Evolutionary conservation across 2,888 invertebrate species (phyloP).

Genomic region (Myathropa florea): DNA sequence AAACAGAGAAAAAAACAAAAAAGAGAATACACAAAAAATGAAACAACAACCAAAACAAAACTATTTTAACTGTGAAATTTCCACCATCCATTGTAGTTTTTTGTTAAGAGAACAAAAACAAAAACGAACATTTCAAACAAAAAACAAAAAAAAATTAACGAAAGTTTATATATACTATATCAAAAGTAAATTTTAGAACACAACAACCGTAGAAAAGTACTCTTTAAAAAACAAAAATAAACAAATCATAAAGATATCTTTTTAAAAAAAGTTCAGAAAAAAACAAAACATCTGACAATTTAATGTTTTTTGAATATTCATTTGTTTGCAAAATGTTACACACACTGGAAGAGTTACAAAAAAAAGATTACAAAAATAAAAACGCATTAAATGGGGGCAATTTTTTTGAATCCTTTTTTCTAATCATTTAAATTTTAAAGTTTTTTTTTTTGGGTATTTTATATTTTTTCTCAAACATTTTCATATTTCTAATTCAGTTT

Average conservation of each 20-base stretch:
- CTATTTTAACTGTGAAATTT: slow-evolving; percentile 71
- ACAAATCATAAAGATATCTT: slow-evolving; percentile 16
- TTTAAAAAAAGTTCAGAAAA: slow-evolving; percentile 12
- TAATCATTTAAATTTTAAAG: background rate
- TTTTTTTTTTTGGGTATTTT: background rate
- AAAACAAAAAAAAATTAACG: slow-evolving; percentile 47
- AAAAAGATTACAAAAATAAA: slow-evolving; percentile 25
- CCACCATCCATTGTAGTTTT: slow-evolving; percentile 70
- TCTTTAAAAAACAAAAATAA: slow-evolving; percentile 36
- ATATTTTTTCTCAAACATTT: background rate
- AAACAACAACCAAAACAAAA: slow-evolving; percentile 60
- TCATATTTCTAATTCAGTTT: background rate
- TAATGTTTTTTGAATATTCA: slow-evolving; percentile 16
- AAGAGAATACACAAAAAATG: slow-evolving; percentile 27
- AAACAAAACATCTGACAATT: slow-evolving; percentile 25
- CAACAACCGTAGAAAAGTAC: slow-evolving; percentile 34
- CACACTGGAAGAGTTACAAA: slow-evolving; percentile 14
- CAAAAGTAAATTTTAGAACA: slow-evolving; percentile 35
- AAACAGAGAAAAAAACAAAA: slow-evolving; percentile 25
- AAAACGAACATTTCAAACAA: slow-evolving; percentile 30
- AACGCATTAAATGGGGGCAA: slow-evolving; percentile 30
- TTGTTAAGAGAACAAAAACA: slow-evolving; percentile 49
- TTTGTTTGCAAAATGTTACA: slow-evolving; percentile 6
- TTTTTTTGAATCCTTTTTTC: background rate
- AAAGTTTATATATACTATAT: slow-evolving; percentile 66